A percentile compares a stretch with the other conserved stretches of the same genome.
phyloP scores from a whole-genome alignment of 1,140 invertebrate genomes.

The Drosophila azteca region DNA sequence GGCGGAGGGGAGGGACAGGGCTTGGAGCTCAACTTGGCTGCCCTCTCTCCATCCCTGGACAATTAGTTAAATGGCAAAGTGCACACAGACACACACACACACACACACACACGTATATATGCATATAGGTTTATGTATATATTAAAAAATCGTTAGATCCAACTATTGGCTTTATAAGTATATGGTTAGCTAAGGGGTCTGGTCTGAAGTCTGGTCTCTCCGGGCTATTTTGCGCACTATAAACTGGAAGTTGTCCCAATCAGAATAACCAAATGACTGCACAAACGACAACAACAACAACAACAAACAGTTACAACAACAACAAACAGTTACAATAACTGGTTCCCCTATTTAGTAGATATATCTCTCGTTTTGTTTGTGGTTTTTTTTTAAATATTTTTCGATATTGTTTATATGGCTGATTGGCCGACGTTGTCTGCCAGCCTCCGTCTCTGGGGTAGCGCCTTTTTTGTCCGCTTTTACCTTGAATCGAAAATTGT shows the following conservation, averaged over 20 bases:
- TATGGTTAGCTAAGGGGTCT: conserved; percentile 34
- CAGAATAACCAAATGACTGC: conserved; percentile 73
- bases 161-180: conserved; percentile 48
- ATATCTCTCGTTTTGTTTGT: conserved; percentile 37
- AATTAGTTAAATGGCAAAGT: conserved; percentile 59
- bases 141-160: conserved; percentile 26
- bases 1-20: too few relatives aligned
- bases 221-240: conserved; percentile 55
- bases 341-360: conserved; percentile 66
- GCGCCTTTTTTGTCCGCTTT: conserved; percentile 56
- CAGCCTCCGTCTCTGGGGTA: conserved; percentile 26
- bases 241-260: conserved; percentile 76
- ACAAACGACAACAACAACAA: conserved; percentile 18
- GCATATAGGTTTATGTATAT: background rate
- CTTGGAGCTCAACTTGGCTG: conserved; percentile 13
- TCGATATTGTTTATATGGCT: conserved; percentile 52
- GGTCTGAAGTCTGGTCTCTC: conserved; percentile 22
- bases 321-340: conserved; percentile 67
- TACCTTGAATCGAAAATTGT: conserved; percentile 56
- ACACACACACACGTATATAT: too few relatives aligned
- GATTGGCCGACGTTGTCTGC: conserved; percentile 22
- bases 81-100: conserved; percentile 18
- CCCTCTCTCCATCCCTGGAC: conserved; percentile 19
- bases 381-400: conserved; percentile 30
- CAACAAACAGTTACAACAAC: conserved; percentile 33